Percentiles rank a stretch among this genome's conserved stretches.
phyloP scores from a whole-genome alignment of 2,797 vertebrate genomes.

The Denticeps clupeoides region DNA sequence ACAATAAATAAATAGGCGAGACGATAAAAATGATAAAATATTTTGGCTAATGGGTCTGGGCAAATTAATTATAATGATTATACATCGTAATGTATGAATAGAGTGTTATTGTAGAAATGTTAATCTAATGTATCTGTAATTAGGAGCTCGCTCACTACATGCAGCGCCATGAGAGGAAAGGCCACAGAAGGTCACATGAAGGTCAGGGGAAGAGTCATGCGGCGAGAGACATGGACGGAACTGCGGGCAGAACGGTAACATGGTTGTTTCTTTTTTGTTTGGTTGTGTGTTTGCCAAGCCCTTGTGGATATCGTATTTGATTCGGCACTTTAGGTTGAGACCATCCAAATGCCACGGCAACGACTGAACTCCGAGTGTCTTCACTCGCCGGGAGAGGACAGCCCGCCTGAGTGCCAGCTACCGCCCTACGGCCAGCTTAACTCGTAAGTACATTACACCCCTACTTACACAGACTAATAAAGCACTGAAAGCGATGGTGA shows the following conservation, averaged over 20 bases:
- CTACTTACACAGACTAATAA: not conserved
- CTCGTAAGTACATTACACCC: slow-evolving; percentile 35
- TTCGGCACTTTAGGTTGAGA: slow-evolving; percentile 5
- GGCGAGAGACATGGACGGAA: slow-evolving; percentile 28
- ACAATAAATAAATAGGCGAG: too few species aligned
- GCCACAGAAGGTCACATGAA: slow-evolving; percentile 45
- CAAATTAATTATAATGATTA: too few species aligned
- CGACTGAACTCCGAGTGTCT: slow-evolving; percentile 62
- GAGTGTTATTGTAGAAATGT: not conserved
- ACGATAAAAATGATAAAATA: too few species aligned
- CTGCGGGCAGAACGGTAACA: slow-evolving; percentile 20
- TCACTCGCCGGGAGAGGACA: slow-evolving; percentile 54
- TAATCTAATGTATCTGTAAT: not conserved
- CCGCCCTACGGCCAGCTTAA: slow-evolving; percentile 36
- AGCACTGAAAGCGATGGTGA: not conserved
- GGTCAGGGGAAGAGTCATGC: slow-evolving; percentile 43
- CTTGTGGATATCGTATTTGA: not conserved
- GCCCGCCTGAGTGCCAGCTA: slow-evolving; percentile 42
- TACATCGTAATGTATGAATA: too few species aligned
- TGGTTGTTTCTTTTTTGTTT: too few species aligned
- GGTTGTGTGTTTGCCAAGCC: too few species aligned
- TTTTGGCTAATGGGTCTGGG: too few species aligned
- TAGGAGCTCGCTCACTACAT: slow-evolving; percentile 71
- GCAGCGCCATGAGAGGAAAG: slow-evolving; percentile 61
- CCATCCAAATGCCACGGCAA: slow-evolving; percentile 46